Evolutionary conservation across 2,797 vertebrate genomes (phyloP), one percentile per base, ranked within the genome.

Genomic region (Netta rufina): DNA sequence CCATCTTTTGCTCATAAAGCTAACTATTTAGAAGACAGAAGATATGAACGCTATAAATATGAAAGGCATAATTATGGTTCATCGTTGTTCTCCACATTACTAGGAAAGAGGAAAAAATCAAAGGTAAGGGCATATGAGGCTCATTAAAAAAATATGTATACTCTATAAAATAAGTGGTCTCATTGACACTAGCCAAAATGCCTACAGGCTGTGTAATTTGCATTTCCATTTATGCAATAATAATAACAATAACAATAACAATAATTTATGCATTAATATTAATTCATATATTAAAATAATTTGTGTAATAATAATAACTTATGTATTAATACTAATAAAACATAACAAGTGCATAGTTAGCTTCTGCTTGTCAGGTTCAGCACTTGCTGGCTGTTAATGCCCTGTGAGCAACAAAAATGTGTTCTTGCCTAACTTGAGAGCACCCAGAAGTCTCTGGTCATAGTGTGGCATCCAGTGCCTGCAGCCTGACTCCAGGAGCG

Each of bases 391-490:
- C 32, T 80, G 28, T 25, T 38, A 38, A 65, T 8, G 79, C 1
- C 45, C 21, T 60, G 19, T 38, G 47, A 67, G 45, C 56, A 20
- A 0, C 1, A 71, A 24, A 38, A n/a, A 4, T 0, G 4, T 17
- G 38, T 5, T 77, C 39, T 47, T 60, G 27, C 22, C 39, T 27
- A 56, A 38, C 5, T 60, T 41, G 67, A 1, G 1, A 53, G 38
- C 39, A 28, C n/a, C 14, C 6, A 33, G 60, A 3, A 1, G 0
- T 33, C 66, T 1, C 36, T 27, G 65, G 65, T 24, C 57, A 0
- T 0, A 12, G 16, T 1, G 2, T 5, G 47, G 83, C 10, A 2
- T 49, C 72, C 7, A 15, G 58, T 4, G 3, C 18, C 3, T 0
- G 33, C 36, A 61, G 61, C 33, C 65, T 81, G 76, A 28, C 25